Evolutionary conservation across 2,888 invertebrate species (phyloP), one percentile per base, ranked within the genome.

Genomic region (Physocephala rufipes): DNA sequence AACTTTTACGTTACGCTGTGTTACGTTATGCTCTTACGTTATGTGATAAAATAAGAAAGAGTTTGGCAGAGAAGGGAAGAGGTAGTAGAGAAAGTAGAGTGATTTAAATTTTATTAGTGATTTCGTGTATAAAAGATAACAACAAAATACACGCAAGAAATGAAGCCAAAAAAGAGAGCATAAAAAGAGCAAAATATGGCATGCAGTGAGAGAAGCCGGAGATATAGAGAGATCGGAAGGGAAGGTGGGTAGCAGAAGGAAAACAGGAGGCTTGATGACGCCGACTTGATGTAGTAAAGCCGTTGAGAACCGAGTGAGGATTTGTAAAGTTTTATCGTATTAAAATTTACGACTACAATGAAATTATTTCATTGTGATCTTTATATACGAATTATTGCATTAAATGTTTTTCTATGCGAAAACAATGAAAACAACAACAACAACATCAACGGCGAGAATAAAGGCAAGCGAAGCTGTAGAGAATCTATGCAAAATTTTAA

Each of bases 31-130:
- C 55, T 70, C 74, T 70, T 71, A 76, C 73, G 70, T 73, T 69
- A 61, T 62, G 55, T 55, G 62, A 43, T 55, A 49, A 21, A 45
- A 26, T 16, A 36, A 15, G 51, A 61, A 58, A 16, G n/a, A 62
- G 28, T 53, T 53, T n/a, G 2, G 62, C 16, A 21, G 47, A 24
- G 55, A 47, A 26, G 49, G 21, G 16, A 62, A 47, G 59, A 9
- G 58, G 71, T 62, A 15, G 36, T 47, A 28, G 55, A n/a, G 21
- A 30, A 47, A 49, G 58, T 49, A 55, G 51, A 73, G 58, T 76
- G 75, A 77, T 79, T 81, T 79, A 78, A 80, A 79, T 80, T 80
- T 80, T 81, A 80, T 80, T 79, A 80, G 78, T 78, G 77, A 78
- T 76, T 79, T 75, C 76, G 76, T 78, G 76, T 79, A 74, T 77